Conservation (phyloP, 2,888 invertebrate genomes). For the Orgyia antiqua region DNA sequence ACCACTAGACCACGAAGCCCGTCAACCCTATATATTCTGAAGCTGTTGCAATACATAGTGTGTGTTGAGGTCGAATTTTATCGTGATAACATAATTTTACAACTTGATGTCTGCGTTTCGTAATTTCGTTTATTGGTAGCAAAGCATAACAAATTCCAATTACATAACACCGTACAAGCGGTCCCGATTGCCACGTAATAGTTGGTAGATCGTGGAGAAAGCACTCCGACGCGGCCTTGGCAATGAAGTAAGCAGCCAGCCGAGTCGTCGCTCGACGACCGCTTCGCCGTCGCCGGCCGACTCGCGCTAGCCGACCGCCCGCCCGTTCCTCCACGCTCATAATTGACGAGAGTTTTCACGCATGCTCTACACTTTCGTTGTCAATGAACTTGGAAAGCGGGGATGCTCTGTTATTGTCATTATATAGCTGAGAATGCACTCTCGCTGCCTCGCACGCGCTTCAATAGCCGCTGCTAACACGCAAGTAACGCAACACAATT, state of each 20-base stretch:
- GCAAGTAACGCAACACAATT: slow-evolving; percentile 49
- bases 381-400: slow-evolving; percentile 77
- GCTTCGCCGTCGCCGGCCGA: slow-evolving; percentile 21
- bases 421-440: slow-evolving; percentile 71
- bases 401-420: slow-evolving; percentile 71
- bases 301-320: slow-evolving; percentile 4
- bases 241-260: slow-evolving; percentile 59
- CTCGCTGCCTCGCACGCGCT: slow-evolving; percentile 58
- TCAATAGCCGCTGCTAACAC: slow-evolving; percentile 40
- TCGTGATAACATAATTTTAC: slow-evolving; percentile 16
- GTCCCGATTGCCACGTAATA: slow-evolving; percentile 50
- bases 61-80: slow-evolving; percentile 13
- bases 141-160: slow-evolving; percentile 48
- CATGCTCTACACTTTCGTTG: slow-evolving; percentile 72
- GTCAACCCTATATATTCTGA: slow-evolving; percentile 10
- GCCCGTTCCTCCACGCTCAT: slow-evolving; percentile 29
- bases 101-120: slow-evolving; percentile 17
- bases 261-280: slow-evolving; percentile 38
- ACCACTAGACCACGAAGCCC: no score
- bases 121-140: slow-evolving; percentile 25
- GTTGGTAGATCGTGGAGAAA: slow-evolving; percentile 59
- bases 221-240: slow-evolving; percentile 71
- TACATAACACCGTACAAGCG: slow-evolving; percentile 58
- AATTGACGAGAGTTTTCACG: slow-evolving; percentile 71
- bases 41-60: slow-evolving; percentile 6